A percentile compares a stretch with the other conserved stretches of the same genome.
Conservation (phyloP, 2,113 vertebrate species). For the Prolemur simus region DNA sequence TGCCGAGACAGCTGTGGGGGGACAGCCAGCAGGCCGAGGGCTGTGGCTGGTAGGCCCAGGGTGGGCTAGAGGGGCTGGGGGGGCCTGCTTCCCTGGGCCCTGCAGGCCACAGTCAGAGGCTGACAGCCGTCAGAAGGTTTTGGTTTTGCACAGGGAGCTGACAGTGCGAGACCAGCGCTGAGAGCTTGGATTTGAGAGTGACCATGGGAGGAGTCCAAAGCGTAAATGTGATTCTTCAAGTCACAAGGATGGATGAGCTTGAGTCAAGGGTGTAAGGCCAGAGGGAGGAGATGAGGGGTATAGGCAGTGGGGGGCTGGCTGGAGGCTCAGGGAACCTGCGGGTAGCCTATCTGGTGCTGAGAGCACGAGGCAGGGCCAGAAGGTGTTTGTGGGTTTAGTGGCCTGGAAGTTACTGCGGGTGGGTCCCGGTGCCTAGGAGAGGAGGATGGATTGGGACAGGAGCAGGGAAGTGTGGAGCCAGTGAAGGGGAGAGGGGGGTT, state of each 20-base stretch:
- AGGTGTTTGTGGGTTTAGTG: background rate
- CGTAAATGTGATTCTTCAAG: rapidly evolving
- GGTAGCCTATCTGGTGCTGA: background rate
- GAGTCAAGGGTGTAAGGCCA: background rate
- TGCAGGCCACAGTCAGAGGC: background rate
- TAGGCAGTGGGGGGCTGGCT: background rate
- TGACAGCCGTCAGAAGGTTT: background rate
- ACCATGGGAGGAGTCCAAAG: background rate
- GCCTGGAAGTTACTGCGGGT: too few relatives aligned
- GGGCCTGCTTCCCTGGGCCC: background rate
- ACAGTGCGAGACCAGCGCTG: background rate
- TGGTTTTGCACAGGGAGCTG: background rate
- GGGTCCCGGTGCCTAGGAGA: background rate
- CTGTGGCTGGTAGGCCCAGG: background rate
- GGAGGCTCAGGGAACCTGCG: background rate
- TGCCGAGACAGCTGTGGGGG: background rate
- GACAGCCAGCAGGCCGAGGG: background rate
- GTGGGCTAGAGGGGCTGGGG: background rate
- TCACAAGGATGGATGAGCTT: background rate
- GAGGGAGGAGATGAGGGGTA: background rate
- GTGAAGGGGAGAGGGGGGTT: background rate
- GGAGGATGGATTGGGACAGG: background rate
- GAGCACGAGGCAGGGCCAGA: background rate
- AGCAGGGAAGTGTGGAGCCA: background rate
- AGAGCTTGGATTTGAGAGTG: background rate